Evolutionary conservation across 2,888 invertebrate genomes (phyloP), one percentile per base, ranked within the genome.

Genomic region (Euzetes globulus): DNA sequence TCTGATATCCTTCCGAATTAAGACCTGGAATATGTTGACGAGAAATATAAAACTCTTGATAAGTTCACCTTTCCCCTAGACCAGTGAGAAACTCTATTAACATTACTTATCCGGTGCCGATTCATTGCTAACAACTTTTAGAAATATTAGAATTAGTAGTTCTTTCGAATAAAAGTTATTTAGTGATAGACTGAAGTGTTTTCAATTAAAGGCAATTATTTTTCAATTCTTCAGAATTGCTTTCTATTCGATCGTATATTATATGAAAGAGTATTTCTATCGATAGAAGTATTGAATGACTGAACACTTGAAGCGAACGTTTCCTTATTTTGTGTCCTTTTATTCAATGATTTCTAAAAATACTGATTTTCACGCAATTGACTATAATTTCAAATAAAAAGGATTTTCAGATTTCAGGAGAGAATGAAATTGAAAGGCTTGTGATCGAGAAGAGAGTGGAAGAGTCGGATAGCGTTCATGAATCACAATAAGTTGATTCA

Each of bases 401-500:
- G 19, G 52, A 52, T 60, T 17, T 33, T 29, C 6, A 25, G 60
- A 60, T 60, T 29, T 22, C 9, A 25, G 19, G 22, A 3, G 55
- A 7, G 55, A 55, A 60, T 27, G n/a, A 60, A 58, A 27, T 60
- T 60, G 60, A 60, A 60, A 27, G 60, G 27, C 13, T 60, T 60
- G 13, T 1, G 29, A 60, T 60, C 13, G 5, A 29, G 19, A 60
- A 27, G 27, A 27, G 19, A 13, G n/a, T 19, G 25, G n/a, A 55
- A 55, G 55, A 55, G 55, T 55, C 55, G n/a, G 29, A 60, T 27
- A 60, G n/a, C 11, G 33, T 7, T 27, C 60, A 60, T 60, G 60
- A 60, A 60, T 60, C 27, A 60, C 60, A 60, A 60, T 60, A 60
- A 60, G 60, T 60, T 60, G 33, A 27, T 60, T 60, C 60, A 27